Evolutionary conservation across 37 sponge, comb jelly and placozoan species (phyloP).

Genomic region (Crambe crambe): DNA sequence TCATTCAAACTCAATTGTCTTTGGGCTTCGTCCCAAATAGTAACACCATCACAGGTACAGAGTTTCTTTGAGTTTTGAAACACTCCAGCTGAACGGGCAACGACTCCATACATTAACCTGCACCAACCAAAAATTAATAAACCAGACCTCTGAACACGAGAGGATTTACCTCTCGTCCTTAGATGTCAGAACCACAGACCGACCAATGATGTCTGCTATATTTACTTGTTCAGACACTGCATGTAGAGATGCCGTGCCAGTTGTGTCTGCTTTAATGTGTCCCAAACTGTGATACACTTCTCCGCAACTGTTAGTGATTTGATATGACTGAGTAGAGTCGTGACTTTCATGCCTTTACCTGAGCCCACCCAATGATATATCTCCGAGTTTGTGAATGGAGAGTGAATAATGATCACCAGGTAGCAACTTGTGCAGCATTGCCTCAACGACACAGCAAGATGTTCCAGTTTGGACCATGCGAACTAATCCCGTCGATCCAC

Average conservation of each 20-base stretch:
- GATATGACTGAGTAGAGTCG: too few species aligned
- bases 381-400: slow-evolving; percentile 69
- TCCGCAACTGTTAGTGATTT: slow-evolving; percentile 63
- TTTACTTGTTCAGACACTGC: slow-evolving; percentile 35
- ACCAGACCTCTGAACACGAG: background rate
- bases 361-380: slow-evolving; percentile 69
- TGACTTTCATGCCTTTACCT: slow-evolving; percentile 35
- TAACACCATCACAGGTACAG: slow-evolving; percentile 87
- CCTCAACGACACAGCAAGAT: slow-evolving; percentile 68
- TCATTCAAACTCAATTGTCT: too few species aligned
- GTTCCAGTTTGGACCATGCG: slow-evolving; percentile 61
- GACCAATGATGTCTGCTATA: slow-evolving; percentile 75
- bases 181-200: slow-evolving; percentile 59
- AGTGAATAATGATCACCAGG: slow-evolving; percentile 26
- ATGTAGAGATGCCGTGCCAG: slow-evolving; percentile 55
- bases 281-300: slow-evolving; percentile 53
- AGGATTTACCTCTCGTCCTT: background rate
- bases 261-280: slow-evolving; percentile 19
- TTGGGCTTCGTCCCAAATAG: slow-evolving; percentile 83
- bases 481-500: slow-evolving; percentile 47
- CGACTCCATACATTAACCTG: slow-evolving; percentile 77
- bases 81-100: slow-evolving; percentile 86
- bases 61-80: slow-evolving; percentile 85
- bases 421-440: slow-evolving; percentile 78
- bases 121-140: background rate